These are phyloP conservation scores for Melanerpes aurifrons DNA, from an alignment of 2,113 vertebrate species.

Conservation along the genomic window DNA sequence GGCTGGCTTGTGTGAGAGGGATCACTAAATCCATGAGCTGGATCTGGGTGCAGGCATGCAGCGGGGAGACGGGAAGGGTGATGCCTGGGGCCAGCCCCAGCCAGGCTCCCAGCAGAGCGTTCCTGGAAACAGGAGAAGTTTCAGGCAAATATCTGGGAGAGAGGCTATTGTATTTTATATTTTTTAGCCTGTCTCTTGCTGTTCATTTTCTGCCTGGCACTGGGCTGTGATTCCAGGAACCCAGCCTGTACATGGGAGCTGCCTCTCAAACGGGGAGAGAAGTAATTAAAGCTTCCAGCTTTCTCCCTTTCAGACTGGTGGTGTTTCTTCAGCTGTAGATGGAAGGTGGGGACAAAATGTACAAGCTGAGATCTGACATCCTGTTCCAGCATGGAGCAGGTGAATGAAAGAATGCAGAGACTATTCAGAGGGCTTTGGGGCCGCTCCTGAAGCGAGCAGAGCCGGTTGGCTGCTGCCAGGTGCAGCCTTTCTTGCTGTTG, in stretches of 20 bases:
- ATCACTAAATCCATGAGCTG: background rate
- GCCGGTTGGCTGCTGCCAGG: constrained; percentile 5
- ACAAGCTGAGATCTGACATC: background rate
- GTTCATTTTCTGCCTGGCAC: constrained; percentile 48
- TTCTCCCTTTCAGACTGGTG: background rate
- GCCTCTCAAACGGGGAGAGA: background rate
- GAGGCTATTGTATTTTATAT: background rate
- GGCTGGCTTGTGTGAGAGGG: background rate
- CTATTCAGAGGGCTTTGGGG: background rate
- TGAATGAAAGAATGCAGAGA: background rate
- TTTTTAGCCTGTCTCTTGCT: constrained; percentile 19
- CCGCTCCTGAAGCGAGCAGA: background rate
- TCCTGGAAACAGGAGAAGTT: background rate
- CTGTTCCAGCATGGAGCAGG: background rate
- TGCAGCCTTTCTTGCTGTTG: background rate
- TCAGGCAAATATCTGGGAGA: background rate
- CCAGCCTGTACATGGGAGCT: background rate
- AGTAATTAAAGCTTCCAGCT: constrained; percentile 47
- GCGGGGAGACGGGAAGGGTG: background rate
- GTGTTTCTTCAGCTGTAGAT: background rate
- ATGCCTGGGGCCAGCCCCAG: background rate
- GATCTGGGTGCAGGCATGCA: background rate
- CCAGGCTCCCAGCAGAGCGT: fast-evolving
- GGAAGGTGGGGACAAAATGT: constrained; percentile 1
- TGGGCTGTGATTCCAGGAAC: constrained; percentile 40